Base-by-base conservation (phyloP, 2,113 vertebrate genomes). In the Polyodon spathula region DNA sequence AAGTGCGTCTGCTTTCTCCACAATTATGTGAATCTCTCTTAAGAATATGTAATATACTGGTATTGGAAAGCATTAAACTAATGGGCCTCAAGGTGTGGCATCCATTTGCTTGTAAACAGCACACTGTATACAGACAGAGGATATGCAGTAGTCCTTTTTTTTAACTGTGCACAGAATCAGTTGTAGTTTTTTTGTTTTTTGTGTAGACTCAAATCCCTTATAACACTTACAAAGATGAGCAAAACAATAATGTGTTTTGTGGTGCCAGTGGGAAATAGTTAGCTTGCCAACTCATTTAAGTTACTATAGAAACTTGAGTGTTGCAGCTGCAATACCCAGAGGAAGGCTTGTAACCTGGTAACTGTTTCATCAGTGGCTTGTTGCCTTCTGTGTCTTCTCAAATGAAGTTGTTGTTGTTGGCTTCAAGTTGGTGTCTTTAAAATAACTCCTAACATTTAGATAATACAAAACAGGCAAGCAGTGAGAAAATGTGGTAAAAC, bases 231-330 rank as follows among this genome's bases (percentile, higher is more conserved):
- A 46, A 14, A 10, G 44, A 46, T 46, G 14, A 46, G 14, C 44
- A 46, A 46, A 46, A 10, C 44, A 8, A 46, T 4, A 46, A 54
- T 8, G 8, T n/a, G 53, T 54, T 16, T 2, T 9, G 9, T 8
- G 15, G 9, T n/a, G n/a, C 67, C 74, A 66, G 68, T 42, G 37
- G 70, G 66, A 74, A 7, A 55, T 41, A 8, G 52, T 14, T 62
- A 72, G 63, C 67, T 79, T 70, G 68, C 71, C 37, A 40, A 6
- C 11, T 55, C 11, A 2, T 40, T 57, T 37, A 15, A 48, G 76
- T 79, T 70, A 71, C 77, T 64, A 71, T 72, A 78, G 70, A 41
- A 59, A 76, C 65, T 67, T 42, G 14, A 1, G 40, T 39, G 54
- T 52, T 17, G 54, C 40, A 46, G 61, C 14, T n/a, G 42, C 41